Evolutionary conservation across 92 coral and sea anemone species (phyloP).

Genomic region (Siderastrea radians): DNA sequence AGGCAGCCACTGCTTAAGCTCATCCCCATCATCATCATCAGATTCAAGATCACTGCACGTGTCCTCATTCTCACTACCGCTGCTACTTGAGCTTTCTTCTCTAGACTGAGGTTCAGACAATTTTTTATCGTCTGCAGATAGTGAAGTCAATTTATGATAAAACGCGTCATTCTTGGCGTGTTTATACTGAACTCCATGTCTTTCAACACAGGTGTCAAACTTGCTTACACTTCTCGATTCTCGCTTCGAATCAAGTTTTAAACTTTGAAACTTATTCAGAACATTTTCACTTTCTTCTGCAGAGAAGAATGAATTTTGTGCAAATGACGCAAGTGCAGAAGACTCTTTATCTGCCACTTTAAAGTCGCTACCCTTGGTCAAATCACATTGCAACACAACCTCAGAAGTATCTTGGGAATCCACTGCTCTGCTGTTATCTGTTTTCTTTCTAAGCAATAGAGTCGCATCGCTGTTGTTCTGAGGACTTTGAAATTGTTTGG

Average conservation of each 20-base stretch:
- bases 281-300: neutral
- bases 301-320: neutral
- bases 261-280: neutral
- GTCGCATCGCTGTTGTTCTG: neutral
- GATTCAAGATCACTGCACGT: neutral
- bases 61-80: neutral
- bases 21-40: neutral
- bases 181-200: neutral
- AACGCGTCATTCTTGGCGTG: neutral
- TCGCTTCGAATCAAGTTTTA: neutral
- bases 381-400: neutral
- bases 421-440: neutral
- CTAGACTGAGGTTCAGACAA: neutral
- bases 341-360: neutral
- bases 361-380: neutral
- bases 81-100: neutral
- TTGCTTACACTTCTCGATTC: neutral
- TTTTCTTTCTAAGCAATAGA: no score
- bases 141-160: neutral
- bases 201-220: neutral
- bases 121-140: neutral
- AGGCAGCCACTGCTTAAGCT: constrained; percentile 16
- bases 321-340: neutral
- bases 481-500: neutral
- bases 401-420: neutral